Percentiles rank a stretch among this genome's conserved stretches.
phyloP scores from a whole-genome alignment of 2,113 vertebrate species.

The Carassius gibelio region DNA sequence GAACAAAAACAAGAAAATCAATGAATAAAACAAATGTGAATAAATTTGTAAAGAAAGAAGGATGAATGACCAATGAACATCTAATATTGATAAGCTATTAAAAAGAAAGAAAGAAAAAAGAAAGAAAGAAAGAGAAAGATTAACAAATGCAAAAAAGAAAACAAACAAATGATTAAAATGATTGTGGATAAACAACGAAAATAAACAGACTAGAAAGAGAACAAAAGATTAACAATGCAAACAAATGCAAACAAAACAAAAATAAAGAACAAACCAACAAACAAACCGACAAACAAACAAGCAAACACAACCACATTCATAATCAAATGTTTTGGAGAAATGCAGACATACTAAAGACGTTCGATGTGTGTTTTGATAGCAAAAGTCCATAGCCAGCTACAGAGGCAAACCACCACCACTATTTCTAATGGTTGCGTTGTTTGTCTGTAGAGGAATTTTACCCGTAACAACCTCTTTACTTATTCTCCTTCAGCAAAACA shows the following conservation, averaged over 20 bases:
- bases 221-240: background rate
- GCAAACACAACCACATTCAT: too few species aligned
- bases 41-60: background rate
- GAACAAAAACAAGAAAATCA: background rate
- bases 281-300: background rate
- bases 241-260: background rate
- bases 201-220: too few species aligned
- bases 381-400: background rate
- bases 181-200: too few species aligned
- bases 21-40: background rate
- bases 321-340: too few species aligned
- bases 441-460: background rate
- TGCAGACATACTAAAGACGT: too few species aligned
- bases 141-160: background rate
- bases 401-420: background rate
- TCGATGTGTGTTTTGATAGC: too few species aligned
- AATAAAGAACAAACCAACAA: background rate
- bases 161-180: background rate
- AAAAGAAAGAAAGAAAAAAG: too few species aligned
- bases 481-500: conserved; percentile 2
- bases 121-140: background rate
- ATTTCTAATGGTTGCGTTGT: background rate
- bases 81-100: too few species aligned
- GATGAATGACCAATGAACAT: too few species aligned
- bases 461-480: background rate